These are phyloP conservation scores for Enteromius argenteus DNA, from an alignment of 2,797 vertebrate genomes.

Conservation along the genomic window DNA sequence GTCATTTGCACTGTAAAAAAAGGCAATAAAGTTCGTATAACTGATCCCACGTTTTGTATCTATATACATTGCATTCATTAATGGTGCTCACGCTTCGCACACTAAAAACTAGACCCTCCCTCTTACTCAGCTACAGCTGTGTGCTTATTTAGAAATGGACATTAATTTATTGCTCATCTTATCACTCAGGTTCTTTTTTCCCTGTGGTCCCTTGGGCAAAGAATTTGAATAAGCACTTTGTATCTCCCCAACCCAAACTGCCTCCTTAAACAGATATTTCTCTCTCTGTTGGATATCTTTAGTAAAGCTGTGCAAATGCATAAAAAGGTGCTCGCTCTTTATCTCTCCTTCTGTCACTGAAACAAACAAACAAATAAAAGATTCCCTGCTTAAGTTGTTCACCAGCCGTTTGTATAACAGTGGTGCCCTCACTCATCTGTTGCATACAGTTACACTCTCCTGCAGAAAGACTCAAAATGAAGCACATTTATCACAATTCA, in stretches of 20 bases:
- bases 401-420: constrained; percentile 76
- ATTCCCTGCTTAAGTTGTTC: constrained; percentile 71
- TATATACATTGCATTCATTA: constrained; percentile 31
- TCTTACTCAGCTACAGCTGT: constrained; percentile 76
- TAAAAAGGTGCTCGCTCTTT: constrained; percentile 78
- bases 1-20: not conserved
- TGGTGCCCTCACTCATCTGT: constrained; percentile 62
- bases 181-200: constrained; percentile 71
- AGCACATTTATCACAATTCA: constrained; percentile 74
- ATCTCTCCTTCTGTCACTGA: constrained; percentile 69
- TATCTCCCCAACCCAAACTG: constrained; percentile 63
- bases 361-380: constrained; percentile 65
- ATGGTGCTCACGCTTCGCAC: not conserved
- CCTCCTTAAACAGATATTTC: constrained; percentile 74
- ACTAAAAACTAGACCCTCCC: constrained; percentile 51
- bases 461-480: constrained; percentile 76
- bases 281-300: constrained; percentile 77
- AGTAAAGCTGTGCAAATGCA: constrained; percentile 84
- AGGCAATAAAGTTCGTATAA: not conserved
- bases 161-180: constrained; percentile 84
- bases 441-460: constrained; percentile 75
- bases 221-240: constrained; percentile 75
- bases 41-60: constrained; percentile 2
- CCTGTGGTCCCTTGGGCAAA: constrained; percentile 77
- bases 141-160: constrained; percentile 79